Evolutionary conservation across 2,113 vertebrate species (phyloP), one percentile per base, ranked within the genome.

Genomic region (Brachypodius melanocephalos): DNA sequence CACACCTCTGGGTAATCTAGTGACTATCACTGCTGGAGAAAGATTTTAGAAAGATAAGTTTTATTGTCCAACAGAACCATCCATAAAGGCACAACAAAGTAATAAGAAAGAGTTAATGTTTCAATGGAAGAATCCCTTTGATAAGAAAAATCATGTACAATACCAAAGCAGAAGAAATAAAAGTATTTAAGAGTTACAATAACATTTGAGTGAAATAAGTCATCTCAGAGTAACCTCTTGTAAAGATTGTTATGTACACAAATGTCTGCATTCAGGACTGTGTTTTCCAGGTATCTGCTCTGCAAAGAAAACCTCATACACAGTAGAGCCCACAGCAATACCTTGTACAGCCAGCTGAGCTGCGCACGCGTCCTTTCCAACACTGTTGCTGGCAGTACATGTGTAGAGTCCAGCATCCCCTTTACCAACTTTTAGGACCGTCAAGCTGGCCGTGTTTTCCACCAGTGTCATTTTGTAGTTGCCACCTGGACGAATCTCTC

Each of bases 281-380:
- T 74, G 46, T 43, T 85, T 84, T 85, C 15, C 12, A 20, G 25
- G 14, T 43, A 34, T 22, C 45, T 82, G 49, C 29, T 32, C 82
- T 58, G 61, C 58, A 94, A 92, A 85, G 26, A 80, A 88, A 93
- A 72, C 17, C 26, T 48, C 19, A 48, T n/a, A 67, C 79, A 79
- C 11, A 40, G 25, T 21, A 90, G 55, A 90, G 34, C 21, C 42
- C 10, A 29, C 36, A 29, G 55, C 25, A 96, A 97, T 99, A 99
- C 99, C 99, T 99, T 99, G 99, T n/a, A 99, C 99, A 94, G 98
- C 96, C 95, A 99, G 97, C 51, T 99, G 98, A 94, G 98, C 98
- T 82, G 98, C 97, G 28, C 99, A 99, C 9, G 98, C 97, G 5
- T 99, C 99, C 97, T 99, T 99, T 67, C 99, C 99, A 93, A 98